Evolutionary conservation across 2,797 vertebrate genomes (phyloP), one percentile per base, ranked within the genome.

Genomic region (Parauchenoglanis punctatus): DNA sequence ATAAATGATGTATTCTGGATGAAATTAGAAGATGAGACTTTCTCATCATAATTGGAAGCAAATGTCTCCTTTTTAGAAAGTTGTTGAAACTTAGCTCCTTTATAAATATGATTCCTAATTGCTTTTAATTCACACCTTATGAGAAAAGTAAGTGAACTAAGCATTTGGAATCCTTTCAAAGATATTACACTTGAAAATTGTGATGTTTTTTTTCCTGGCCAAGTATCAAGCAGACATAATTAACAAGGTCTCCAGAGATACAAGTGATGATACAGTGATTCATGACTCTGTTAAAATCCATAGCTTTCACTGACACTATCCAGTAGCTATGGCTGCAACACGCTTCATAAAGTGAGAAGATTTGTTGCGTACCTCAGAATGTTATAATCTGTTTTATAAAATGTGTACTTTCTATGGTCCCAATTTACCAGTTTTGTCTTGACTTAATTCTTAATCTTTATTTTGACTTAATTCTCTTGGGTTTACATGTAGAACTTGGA

Each of bases 31-130:
- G 35, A 82, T 85, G 85, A 88, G 73, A 81, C 49, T 86, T 89
- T 89, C 85, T 90, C 87, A 68, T 87, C 31, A 23, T 90, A 91
- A 90, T 90, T 91, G 85, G 85, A 90, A 91, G 63, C 90, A 91
- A 87, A 89, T 91, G 90, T 86, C 65, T 85, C 76, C 52, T 87
- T 82, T 87, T 91, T 87, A 84, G 58, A 90, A 86, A 87, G 81
- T 73, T 0, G n/a, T 87, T 81, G 85, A 87, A 89, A 86, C 58
- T 78, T 87, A 25, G 23, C 84, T 89, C 84, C 44, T 87, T 86
- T 88, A 87, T 87, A 85, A 88, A 91, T 90, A 87, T 87, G 58
- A 75, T 85, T 88, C 73, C 80, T 89, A 90, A 89, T 89, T 91
- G 87, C 85, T 73, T 85, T 87, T 88, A 89, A 90, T 84, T n/a